Conservation (phyloP, 2,113 vertebrate genomes). For the Thunnus thynnus region DNA sequence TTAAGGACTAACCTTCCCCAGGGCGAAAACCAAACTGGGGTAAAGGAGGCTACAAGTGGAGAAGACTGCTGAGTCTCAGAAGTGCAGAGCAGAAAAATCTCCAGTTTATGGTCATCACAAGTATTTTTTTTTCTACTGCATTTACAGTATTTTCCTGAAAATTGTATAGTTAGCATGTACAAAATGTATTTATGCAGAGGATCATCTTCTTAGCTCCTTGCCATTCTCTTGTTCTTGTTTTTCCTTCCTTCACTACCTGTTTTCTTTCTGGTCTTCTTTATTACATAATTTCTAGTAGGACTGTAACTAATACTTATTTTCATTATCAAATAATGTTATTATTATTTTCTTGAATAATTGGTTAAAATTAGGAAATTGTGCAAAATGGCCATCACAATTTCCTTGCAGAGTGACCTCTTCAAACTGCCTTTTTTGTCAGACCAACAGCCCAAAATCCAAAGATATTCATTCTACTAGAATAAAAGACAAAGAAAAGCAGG, state of each 20-base stretch:
- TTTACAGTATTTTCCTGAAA: neutral
- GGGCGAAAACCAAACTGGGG: slow-evolving; percentile 73
- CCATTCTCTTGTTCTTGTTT: neutral
- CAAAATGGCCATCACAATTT: too few relatives aligned
- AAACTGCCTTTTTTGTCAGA: neutral
- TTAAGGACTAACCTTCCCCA: slow-evolving; percentile 75
- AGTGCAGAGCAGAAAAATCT: neutral
- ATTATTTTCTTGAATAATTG: neutral
- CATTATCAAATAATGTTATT: neutral
- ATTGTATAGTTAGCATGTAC: neutral
- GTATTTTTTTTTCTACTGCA: neutral
- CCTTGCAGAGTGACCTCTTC: neutral
- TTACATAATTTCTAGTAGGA: neutral
- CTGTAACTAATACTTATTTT: neutral
- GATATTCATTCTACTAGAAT: too few relatives aligned
- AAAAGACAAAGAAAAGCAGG: neutral
- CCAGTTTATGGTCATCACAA: neutral
- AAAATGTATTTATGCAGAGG: too few relatives aligned
- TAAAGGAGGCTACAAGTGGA: slow-evolving; percentile 51
- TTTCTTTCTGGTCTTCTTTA: neutral
- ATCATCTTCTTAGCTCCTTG: too few relatives aligned
- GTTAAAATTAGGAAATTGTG: too few relatives aligned
- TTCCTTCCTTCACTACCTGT: neutral
- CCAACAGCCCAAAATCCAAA: neutral
- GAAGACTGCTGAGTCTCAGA: slow-evolving; percentile 35